Conservation (phyloP, 2,113 vertebrate genomes). For the Sprattus sprattus region DNA sequence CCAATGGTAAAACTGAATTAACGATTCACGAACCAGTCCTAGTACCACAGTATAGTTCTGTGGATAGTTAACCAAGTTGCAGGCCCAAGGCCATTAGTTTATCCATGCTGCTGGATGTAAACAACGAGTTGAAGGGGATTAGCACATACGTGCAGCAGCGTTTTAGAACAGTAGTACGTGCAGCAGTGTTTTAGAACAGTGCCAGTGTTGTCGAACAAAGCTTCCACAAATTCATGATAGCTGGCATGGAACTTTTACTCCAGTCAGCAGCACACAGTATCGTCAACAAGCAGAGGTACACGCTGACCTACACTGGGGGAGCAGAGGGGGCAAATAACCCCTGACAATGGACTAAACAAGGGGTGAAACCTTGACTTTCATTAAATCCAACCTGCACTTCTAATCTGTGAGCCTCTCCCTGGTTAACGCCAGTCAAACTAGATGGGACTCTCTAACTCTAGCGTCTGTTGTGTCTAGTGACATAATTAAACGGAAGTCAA, state of each 20-base stretch:
- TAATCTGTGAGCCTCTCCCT: neutral
- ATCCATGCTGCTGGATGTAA: neutral
- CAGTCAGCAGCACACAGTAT: neutral
- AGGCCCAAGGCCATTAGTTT: neutral
- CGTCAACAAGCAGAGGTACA: neutral
- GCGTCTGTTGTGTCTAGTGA: neutral
- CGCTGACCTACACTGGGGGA: no score
- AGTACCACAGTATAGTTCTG: neutral
- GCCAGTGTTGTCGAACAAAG: no score
- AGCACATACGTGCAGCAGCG: no score
- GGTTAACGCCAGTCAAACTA: neutral
- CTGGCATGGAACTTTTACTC: neutral
- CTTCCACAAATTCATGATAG: neutral
- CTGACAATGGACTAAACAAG: neutral
- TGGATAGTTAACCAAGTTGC: no score
- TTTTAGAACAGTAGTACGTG: no score
- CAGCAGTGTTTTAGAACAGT: no score
- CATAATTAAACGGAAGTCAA: neutral
- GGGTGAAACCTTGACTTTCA: neutral
- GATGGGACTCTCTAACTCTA: no score
- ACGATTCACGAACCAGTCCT: neutral
- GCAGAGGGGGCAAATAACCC: neutral
- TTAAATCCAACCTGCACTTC: neutral
- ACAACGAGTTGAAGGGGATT: neutral
- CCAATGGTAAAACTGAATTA: neutral